Base-by-base conservation (phyloP, 2,113 vertebrate genomes). In the Heterotis niloticus region DNA sequence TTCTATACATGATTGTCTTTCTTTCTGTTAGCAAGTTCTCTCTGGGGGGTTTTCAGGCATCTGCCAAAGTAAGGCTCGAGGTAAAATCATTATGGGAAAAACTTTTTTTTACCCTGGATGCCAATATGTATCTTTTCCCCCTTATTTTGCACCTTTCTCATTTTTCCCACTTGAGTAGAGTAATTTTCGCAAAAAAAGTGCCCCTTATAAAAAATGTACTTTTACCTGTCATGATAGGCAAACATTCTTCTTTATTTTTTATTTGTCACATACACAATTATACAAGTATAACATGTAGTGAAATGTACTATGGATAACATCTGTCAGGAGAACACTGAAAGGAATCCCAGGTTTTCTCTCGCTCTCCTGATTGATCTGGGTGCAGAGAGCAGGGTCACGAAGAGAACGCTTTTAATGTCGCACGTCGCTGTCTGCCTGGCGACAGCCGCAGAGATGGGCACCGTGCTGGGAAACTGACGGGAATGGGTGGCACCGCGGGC, bases 401-500 rank as follows among this genome's bases (percentile, higher is more conserved):
- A 0, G 44, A 54, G 69, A n/a, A 34, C 23, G 69, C 44, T 51
- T 72, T 13, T 72, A 72, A 54, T 24, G 34, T 24, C 44, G 29
- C 51, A 20, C 18, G 51, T 17, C 51, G 10, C 52, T 51, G 54
- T 72, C 29, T 72, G 11, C 20, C 34, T 44, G 34, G 34, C 2
- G 34, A 44, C 34, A 44, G 34, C 34, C 34, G 7, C 2, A 44
- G 51, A 72, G 69, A 72, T 34, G 44, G 54, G 69, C 44, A 0
- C 18, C 69, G 52, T 72, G 51, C 69, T 52, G 69, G 18, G 13
- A 20, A 11, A 11, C 59, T 62, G 59, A 62, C 11, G 44, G 13
- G 69, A 54, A 34, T 72, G 69, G 69, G 69, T 34, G 51, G n/a
- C 69, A n/a, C 44, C 34, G 51, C 69, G 34, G 11, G 69, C 51